Conservation (phyloP, 2,113 vertebrate genomes). For the Gobio gobio region DNA sequence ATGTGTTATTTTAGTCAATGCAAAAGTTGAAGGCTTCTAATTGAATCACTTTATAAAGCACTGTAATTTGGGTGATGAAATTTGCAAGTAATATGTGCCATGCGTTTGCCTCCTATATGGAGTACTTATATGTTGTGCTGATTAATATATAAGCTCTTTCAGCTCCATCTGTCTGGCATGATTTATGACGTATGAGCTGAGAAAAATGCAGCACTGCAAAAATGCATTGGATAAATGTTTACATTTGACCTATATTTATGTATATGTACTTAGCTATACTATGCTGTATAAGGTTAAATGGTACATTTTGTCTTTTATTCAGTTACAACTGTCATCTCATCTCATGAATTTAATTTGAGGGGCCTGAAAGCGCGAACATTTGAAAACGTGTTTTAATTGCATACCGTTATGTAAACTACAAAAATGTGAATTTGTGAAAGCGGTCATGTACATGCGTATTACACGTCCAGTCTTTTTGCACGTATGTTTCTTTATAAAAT, state of each 20-base stretch:
- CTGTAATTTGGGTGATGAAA: neutral
- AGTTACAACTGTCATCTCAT: neutral
- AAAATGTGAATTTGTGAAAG: too few relatives aligned
- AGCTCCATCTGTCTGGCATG: slow-evolving; percentile 16
- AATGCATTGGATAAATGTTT: neutral
- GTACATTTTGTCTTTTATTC: neutral
- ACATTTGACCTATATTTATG: neutral
- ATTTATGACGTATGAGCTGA: neutral
- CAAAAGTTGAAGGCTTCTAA: slow-evolving; percentile 10
- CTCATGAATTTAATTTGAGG: neutral
- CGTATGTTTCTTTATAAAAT: too few relatives aligned
- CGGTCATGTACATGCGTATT: too few relatives aligned
- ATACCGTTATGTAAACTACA: too few relatives aligned
- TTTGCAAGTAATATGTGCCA: neutral
- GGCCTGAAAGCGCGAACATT: too few relatives aligned
- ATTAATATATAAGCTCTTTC: slow-evolving; percentile 13
- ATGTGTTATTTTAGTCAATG: neutral
- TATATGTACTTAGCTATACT: neutral
- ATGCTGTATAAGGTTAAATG: slow-evolving; percentile 1
- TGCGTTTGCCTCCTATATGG: neutral
- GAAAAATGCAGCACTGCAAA: neutral
- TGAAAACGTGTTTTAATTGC: too few relatives aligned
- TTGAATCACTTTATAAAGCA: slow-evolving; percentile 12
- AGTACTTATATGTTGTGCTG: neutral
- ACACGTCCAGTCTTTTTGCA: too few relatives aligned